A percentile compares a stretch with the other conserved stretches of the same genome.
These are phyloP conservation scores for Salarias fasciatus DNA, from an alignment of 2,797 vertebrate species.

Conservation along the genomic window DNA sequence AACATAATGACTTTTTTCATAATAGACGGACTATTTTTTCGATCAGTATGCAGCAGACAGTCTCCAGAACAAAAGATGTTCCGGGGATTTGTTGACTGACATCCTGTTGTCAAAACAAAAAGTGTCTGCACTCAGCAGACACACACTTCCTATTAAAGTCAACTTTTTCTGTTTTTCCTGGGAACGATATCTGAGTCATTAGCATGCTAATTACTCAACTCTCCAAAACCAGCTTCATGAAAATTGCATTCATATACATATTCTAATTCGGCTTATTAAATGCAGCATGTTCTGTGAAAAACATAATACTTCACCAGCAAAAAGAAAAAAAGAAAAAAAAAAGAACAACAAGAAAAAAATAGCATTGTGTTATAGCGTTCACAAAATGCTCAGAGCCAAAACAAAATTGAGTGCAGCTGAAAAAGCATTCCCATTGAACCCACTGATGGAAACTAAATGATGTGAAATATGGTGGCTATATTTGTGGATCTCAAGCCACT, in stretches of 20 bases:
- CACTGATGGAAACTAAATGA: too few species aligned
- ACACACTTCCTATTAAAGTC: not conserved
- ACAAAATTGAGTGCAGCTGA: too few species aligned
- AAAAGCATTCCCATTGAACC: not conserved
- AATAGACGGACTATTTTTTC: constrained; percentile 5
- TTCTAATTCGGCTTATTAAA: not conserved
- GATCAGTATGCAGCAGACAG: not conserved
- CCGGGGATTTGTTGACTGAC: too few species aligned
- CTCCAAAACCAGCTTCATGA: not conserved
- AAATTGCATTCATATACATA: not conserved
- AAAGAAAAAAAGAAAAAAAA: not conserved
- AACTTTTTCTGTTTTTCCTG: not conserved
- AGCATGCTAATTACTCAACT: not conserved
- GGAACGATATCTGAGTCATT: constrained; percentile 1
- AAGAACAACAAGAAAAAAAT: too few species aligned
- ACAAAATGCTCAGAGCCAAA: not conserved
- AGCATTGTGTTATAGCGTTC: not conserved
- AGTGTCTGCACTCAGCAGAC: not conserved
- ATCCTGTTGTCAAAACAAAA: too few species aligned
- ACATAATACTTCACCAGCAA: not conserved
- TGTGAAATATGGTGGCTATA: too few species aligned
- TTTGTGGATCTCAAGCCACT: too few species aligned
- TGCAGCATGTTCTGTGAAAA: not conserved
- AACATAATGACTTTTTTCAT: constrained; percentile 9
- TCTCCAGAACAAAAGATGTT: not conserved